A percentile compares a stretch with the other conserved stretches of the same genome.
phyloP scores from a whole-genome alignment of 2,113 vertebrate species.

The Bufo bufo region DNA sequence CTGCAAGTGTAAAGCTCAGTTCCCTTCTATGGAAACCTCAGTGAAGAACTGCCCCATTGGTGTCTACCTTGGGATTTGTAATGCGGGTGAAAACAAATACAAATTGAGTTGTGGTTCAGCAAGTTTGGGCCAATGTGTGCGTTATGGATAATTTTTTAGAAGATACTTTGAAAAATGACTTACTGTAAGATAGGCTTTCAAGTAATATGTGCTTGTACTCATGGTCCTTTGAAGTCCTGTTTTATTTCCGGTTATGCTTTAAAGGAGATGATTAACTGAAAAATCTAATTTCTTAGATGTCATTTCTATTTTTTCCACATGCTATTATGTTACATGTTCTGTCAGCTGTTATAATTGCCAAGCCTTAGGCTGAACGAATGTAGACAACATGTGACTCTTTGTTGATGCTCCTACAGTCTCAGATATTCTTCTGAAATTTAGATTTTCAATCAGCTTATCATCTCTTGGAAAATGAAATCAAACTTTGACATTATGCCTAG shows the following conservation, averaged over 20 bases:
- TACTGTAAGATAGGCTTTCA: background rate
- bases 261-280: background rate
- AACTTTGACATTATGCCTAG: background rate
- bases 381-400: background rate
- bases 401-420: background rate
- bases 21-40: no score
- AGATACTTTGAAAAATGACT: background rate
- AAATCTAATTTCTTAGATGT: background rate
- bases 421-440: background rate
- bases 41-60: no score
- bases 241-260: background rate
- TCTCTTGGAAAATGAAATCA: background rate
- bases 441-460: background rate
- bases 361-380: background rate
- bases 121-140: background rate
- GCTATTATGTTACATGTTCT: background rate
- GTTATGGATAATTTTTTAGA: background rate
- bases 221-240: background rate
- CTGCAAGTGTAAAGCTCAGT: no score
- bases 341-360: background rate
- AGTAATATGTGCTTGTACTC: no score
- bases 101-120: background rate
- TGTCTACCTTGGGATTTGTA: no score
- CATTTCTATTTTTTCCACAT: slow-evolving; percentile 11
- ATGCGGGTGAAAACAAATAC: background rate